These are phyloP conservation scores for Isichthys henryi DNA, from an alignment of 2,113 vertebrate genomes.

Conservation along the genomic window DNA sequence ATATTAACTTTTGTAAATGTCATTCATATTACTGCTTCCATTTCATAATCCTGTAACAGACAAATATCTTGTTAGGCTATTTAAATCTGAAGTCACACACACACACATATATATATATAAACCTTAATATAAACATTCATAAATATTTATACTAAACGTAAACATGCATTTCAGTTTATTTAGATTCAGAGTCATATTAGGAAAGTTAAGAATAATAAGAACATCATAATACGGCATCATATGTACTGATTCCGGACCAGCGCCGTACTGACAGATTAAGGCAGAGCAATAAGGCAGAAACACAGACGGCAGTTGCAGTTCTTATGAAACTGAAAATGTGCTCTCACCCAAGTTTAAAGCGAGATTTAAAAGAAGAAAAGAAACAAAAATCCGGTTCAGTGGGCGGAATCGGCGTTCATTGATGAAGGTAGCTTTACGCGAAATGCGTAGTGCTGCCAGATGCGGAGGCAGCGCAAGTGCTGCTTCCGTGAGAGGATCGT, in stretches of 20 bases:
- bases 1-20: neutral
- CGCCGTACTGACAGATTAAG: neutral
- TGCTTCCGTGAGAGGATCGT: neutral
- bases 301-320: neutral
- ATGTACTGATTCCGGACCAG: neutral
- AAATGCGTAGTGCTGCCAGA: neutral
- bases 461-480: neutral
- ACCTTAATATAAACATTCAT: neutral
- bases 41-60: neutral
- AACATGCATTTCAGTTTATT: neutral
- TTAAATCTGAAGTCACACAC: neutral
- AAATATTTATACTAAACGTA: neutral
- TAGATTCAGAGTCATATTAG: neutral
- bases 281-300: neutral
- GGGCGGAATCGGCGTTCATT: constrained; percentile 8
- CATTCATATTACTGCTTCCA: neutral
- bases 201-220: neutral
- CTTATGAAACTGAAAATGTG: neutral
- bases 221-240: neutral
- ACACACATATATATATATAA: neutral
- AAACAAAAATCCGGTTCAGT: neutral
- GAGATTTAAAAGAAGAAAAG: too few relatives aligned
- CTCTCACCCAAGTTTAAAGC: constrained; percentile 3
- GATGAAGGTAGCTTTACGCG: neutral
- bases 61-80: neutral